These are phyloP conservation scores for Tetraneura akinire DNA, from an alignment of 1,140 invertebrate species.

Conservation along the genomic window DNA sequence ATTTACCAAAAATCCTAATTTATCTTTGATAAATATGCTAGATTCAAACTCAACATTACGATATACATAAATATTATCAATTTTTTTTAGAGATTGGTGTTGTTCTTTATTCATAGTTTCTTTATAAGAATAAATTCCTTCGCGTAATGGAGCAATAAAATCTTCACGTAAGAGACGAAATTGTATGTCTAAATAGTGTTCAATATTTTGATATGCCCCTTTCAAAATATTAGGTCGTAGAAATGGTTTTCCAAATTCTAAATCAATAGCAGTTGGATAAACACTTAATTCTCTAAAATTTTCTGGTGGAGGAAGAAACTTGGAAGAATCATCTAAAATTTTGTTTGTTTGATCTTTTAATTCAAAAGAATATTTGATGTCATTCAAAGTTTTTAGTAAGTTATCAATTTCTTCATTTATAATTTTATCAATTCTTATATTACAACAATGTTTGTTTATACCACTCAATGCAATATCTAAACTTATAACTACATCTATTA, in stretches of 20 bases:
- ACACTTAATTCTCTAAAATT: slow-evolving; percentile 52
- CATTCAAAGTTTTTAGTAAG: slow-evolving; percentile 40
- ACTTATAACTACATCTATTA: slow-evolving; percentile 42
- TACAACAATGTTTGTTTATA: slow-evolving; percentile 31
- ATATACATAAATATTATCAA: slow-evolving; percentile 52
- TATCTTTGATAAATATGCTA: slow-evolving; percentile 40
- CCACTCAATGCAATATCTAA: slow-evolving; percentile 33
- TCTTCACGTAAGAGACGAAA: slow-evolving; percentile 77
- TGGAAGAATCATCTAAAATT: not conserved
- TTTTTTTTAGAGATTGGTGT: slow-evolving; percentile 26
- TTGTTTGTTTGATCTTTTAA: slow-evolving; percentile 46
- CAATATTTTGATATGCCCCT: slow-evolving; percentile 65
- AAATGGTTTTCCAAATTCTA: slow-evolving; percentile 56
- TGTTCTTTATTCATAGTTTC: slow-evolving; percentile 51
- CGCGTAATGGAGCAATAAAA: slow-evolving; percentile 65
- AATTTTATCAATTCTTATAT: slow-evolving; percentile 46
- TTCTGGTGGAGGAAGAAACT: slow-evolving; percentile 46
- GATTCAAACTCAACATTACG: slow-evolving; percentile 35
- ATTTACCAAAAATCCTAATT: slow-evolving; percentile 25
- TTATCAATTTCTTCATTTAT: slow-evolving; percentile 6
- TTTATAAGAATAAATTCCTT: slow-evolving; percentile 61
- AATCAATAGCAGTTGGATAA: slow-evolving; percentile 49
- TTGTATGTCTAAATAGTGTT: slow-evolving; percentile 78
- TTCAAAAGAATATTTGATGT: slow-evolving; percentile 1
- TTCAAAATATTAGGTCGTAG: slow-evolving; percentile 65